Percentiles rank a stretch among this genome's conserved stretches.
Conservation (phyloP, 2,888 invertebrate species). For the Mimumesa dahlbomi region DNA sequence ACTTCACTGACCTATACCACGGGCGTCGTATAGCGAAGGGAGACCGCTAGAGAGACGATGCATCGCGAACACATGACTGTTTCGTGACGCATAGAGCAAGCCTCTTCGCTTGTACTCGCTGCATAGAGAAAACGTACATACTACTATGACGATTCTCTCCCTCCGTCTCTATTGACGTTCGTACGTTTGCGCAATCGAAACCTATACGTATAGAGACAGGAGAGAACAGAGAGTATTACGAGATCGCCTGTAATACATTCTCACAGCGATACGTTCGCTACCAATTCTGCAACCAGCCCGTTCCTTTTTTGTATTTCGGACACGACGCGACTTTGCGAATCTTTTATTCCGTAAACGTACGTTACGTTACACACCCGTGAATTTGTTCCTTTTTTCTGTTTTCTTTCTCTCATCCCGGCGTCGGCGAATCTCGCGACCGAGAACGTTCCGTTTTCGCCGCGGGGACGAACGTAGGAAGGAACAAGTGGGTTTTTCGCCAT, state of each 20-base stretch:
- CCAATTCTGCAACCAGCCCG: not conserved
- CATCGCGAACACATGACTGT: constrained; percentile 50
- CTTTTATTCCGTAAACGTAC: no score
- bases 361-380: no score
- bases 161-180: constrained; percentile 30
- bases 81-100: constrained; percentile 46
- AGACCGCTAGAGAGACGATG: constrained; percentile 65
- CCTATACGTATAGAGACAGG: no score
- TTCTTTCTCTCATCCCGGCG: no score
- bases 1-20: constrained; percentile 79
- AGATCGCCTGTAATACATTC: not conserved
- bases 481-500: constrained; percentile 43
- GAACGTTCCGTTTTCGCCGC: no score
- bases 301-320: not conserved
- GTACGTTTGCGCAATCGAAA: constrained; percentile 32
- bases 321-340: no score
- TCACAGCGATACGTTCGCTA: not conserved
- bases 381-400: no score
- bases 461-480: no score
- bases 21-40: constrained; percentile 62
- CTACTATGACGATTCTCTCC: constrained; percentile 41
- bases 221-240: constrained; percentile 21
- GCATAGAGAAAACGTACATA: constrained; percentile 7
- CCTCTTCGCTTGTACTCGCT: constrained; percentile 7
- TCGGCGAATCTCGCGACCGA: no score